Percentiles rank a stretch among this genome's conserved stretches.
These are phyloP conservation scores for Idaea biselata DNA, from an alignment of 2,888 invertebrate species.

Conservation along the genomic window DNA sequence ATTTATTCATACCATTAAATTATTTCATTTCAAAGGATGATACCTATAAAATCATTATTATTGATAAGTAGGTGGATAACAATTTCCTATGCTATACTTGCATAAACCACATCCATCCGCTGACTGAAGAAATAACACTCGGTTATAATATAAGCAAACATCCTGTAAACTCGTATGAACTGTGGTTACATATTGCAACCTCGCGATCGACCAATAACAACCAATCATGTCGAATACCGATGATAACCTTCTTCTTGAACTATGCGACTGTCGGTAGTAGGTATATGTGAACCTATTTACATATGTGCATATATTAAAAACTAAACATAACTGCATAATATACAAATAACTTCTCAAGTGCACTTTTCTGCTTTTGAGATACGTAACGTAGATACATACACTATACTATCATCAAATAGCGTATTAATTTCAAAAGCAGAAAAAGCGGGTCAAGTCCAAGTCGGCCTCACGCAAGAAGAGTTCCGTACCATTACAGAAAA, in stretches of 20 bases:
- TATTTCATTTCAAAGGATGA: not conserved
- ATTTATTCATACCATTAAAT: too few species aligned
- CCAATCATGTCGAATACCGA: not conserved
- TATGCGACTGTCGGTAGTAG: not conserved
- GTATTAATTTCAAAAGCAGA: too few species aligned
- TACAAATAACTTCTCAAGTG: too few species aligned
- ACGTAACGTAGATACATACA: too few species aligned
- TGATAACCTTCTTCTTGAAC: not conserved
- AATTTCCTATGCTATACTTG: not conserved
- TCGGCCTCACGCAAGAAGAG: too few species aligned
- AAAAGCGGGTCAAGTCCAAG: too few species aligned
- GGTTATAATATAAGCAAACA: not conserved
- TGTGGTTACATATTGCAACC: not conserved
- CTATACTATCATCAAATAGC: too few species aligned
- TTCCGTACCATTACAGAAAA: too few species aligned
- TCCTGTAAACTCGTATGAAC: not conserved
- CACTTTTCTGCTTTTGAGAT: too few species aligned
- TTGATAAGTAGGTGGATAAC: not conserved
- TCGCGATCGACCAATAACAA: not conserved
- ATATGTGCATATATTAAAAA: not conserved
- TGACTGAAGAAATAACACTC: not conserved
- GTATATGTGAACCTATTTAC: not conserved
- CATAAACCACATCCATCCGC: not conserved
- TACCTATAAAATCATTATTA: not conserved
- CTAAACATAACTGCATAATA: not conserved